Percentiles rank a stretch among this genome's conserved stretches.
Conservation (phyloP, 1,140 invertebrate species). For the Euwallacea similis region DNA sequence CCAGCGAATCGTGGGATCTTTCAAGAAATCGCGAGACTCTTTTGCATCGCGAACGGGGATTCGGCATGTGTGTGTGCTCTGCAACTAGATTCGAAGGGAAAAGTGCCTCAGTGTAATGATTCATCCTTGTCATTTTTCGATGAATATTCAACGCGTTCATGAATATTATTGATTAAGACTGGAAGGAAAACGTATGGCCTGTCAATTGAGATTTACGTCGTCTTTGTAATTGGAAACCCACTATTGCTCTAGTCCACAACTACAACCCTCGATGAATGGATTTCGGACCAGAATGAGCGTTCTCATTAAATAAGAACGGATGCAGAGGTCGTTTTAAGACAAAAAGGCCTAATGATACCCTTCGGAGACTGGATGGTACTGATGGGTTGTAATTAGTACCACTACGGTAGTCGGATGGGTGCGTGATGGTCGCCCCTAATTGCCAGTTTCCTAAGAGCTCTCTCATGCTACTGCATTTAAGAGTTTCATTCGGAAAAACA, state of each 20-base stretch:
- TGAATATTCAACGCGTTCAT: constrained; percentile 24
- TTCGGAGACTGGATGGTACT: constrained; percentile 12
- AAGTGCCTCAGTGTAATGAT: background rate
- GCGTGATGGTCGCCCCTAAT: constrained; percentile 12
- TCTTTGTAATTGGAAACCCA: constrained; percentile 20
- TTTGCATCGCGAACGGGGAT: constrained; percentile 8
- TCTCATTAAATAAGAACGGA: no score
- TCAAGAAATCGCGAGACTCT: constrained; percentile 15
- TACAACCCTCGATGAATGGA: no score
- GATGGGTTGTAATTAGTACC: constrained; percentile 14
- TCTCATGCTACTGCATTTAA: constrained; percentile 11
- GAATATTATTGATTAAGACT: constrained; percentile 26
- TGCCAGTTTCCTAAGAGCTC: constrained; percentile 2
- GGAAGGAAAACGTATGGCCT: constrained; percentile 16
- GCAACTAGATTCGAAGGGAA: background rate
- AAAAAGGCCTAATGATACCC: constrained; percentile 1
- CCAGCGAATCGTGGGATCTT: constrained; percentile 23
- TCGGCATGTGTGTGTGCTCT: background rate
- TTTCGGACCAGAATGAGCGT: no score
- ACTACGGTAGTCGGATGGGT: constrained; percentile 12
- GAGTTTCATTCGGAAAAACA: background rate
- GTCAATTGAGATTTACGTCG: constrained; percentile 22
- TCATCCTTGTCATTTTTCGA: constrained; percentile 21
- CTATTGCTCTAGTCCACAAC: background rate
- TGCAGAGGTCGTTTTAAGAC: no score